These are phyloP conservation scores for Pelochelys cantorii DNA, from an alignment of 2,797 vertebrate genomes.

Conservation along the genomic window DNA sequence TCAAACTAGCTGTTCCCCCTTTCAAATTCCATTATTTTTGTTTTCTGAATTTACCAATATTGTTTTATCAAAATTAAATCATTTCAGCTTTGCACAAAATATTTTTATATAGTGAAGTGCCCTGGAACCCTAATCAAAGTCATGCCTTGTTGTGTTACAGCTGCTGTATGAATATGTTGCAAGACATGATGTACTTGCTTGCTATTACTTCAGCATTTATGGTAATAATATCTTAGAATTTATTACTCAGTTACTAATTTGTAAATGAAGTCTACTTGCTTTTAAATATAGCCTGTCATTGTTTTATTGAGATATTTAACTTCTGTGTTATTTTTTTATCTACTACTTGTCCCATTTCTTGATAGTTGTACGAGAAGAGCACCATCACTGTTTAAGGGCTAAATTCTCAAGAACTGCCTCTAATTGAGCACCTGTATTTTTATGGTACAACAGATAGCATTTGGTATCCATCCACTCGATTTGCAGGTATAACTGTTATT, in stretches of 20 bases:
- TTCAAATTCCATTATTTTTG: background rate
- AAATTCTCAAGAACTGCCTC: background rate
- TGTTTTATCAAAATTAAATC: background rate
- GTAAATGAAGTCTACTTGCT: background rate
- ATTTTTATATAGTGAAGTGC: background rate
- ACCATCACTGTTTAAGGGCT: background rate
- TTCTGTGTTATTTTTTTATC: background rate
- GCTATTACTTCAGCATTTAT: background rate
- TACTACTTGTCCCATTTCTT: background rate
- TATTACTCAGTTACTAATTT: fast-evolving
- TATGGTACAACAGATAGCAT: background rate
- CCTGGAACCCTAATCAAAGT: background rate
- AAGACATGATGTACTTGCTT: background rate
- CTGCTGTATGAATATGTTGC: fast-evolving
- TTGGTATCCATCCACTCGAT: background rate
- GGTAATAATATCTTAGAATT: no score
- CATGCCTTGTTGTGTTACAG: background rate
- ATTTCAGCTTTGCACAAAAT: background rate
- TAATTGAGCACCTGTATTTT: background rate
- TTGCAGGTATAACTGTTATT: background rate
- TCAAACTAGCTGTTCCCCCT: background rate
- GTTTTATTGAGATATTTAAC: background rate
- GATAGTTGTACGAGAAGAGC: background rate
- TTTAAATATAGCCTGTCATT: background rate
- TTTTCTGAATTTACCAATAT: background rate